These are phyloP conservation scores for Lindbergichthys nudifrons DNA, from an alignment of 2,797 vertebrate species.

Conservation along the genomic window DNA sequence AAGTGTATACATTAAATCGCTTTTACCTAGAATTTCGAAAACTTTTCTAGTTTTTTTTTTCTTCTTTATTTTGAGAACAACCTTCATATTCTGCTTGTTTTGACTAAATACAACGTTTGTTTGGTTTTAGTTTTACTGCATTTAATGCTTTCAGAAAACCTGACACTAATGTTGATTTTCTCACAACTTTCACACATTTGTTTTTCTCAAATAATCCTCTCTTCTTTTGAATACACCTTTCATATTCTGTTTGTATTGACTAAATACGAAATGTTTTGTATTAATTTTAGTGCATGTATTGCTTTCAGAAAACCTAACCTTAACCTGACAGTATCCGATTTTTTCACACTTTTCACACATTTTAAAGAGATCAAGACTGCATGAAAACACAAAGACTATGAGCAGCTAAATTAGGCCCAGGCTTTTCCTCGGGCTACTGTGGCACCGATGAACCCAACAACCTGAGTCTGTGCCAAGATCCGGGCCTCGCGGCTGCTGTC, in stretches of 20 bases:
- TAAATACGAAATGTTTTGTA: not conserved
- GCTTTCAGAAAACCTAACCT: not conserved
- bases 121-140: not conserved
- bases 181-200: too few species aligned
- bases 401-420: not conserved
- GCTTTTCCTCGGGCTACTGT: not conserved
- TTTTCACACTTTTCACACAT: not conserved
- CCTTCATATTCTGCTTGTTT: too few species aligned
- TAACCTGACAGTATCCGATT: too few species aligned
- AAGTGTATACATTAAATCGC: not conserved
- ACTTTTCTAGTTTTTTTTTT: not conserved
- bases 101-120: not conserved
- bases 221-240: too few species aligned
- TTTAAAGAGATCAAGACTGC: not conserved
- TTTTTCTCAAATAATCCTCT: too few species aligned
- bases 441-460: conserved; percentile 62
- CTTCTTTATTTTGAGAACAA: too few species aligned
- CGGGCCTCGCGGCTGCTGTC: conserved; percentile 36
- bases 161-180: too few species aligned
- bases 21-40: not conserved
- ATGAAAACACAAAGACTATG: not conserved
- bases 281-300: not conserved
- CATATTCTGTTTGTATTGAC: not conserved
- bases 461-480: conserved; percentile 47
- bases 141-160: not conserved